Conservation (phyloP, 2,113 vertebrate species). For the Talpa occidentalis region DNA sequence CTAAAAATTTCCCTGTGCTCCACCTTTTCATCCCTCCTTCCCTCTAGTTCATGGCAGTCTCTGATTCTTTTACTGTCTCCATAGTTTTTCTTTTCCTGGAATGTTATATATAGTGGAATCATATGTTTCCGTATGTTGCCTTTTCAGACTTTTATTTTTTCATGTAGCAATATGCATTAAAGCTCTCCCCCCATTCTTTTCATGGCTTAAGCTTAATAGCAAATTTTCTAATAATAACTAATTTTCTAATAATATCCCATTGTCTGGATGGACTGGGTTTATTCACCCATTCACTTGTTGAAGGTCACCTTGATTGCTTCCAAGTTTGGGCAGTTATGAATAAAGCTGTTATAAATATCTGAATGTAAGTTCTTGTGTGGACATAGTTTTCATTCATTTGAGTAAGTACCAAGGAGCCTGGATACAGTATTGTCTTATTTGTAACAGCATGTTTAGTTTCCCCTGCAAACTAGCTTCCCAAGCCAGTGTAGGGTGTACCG, state of each 20-base stretch:
- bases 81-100: background rate
- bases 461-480: background rate
- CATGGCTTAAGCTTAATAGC: background rate
- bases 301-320: background rate
- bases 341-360: background rate
- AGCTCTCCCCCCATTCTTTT: background rate
- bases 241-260: background rate
- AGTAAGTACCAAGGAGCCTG: background rate
- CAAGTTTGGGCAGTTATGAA: background rate
- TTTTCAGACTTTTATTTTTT: no score
- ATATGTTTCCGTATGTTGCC: no score
- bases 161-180: background rate
- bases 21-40: background rate
- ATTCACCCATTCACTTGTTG: background rate
- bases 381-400: background rate
- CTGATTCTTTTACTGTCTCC: background rate
- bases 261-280: background rate
- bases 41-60: background rate
- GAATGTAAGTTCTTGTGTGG: background rate
- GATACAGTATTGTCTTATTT: background rate
- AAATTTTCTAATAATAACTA: no score
- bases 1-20: background rate
- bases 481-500: background rate
- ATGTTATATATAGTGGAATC: background rate
- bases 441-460: background rate